phyloP scores from a whole-genome alignment of 2,113 vertebrate species.

The Osmerus eperlanus region DNA sequence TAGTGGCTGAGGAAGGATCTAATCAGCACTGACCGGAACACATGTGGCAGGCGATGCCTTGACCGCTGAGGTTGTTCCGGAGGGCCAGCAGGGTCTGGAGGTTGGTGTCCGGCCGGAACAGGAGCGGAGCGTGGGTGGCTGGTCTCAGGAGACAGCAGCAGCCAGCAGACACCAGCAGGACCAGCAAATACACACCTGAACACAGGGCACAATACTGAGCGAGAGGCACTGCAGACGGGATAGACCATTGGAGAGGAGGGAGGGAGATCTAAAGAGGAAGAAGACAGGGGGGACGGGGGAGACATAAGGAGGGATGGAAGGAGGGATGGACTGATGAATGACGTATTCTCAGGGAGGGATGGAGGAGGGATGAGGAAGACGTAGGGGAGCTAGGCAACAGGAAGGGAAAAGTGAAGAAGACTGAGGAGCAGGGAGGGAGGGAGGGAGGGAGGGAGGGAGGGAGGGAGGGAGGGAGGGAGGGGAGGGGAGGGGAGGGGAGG shows the following conservation, averaged over 20 bases:
- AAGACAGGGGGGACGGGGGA: background rate
- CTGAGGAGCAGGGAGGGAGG: slow-evolving; percentile 19
- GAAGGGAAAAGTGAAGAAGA: slow-evolving; percentile 18
- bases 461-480: slow-evolving; percentile 10
- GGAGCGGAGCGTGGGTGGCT: slow-evolving; percentile 86
- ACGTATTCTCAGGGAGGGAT: too few species aligned
- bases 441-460: slow-evolving; percentile 2
- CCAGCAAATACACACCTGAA: slow-evolving; percentile 82
- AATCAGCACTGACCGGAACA: slow-evolving; percentile 84
- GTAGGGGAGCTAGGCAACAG: too few species aligned
- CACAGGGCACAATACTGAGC: slow-evolving; percentile 24
- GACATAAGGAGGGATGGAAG: background rate
- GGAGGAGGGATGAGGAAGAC: too few species aligned
- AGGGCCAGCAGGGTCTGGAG: slow-evolving; percentile 93
- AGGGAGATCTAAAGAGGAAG: background rate
- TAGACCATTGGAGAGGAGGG: background rate
- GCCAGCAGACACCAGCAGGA: slow-evolving; percentile 83
- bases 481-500: background rate
- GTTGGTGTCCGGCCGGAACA: slow-evolving; percentile 92
- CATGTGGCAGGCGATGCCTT: slow-evolving; percentile 93
- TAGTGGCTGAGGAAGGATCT: too few species aligned
- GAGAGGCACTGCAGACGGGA: slow-evolving; percentile 18
- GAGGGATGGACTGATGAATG: too few species aligned
- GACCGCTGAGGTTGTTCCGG: slow-evolving; percentile 94
- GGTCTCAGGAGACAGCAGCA: slow-evolving; percentile 88